Base-by-base conservation (phyloP, 2,888 invertebrate species). In the Callosobruchus maculatus region DNA sequence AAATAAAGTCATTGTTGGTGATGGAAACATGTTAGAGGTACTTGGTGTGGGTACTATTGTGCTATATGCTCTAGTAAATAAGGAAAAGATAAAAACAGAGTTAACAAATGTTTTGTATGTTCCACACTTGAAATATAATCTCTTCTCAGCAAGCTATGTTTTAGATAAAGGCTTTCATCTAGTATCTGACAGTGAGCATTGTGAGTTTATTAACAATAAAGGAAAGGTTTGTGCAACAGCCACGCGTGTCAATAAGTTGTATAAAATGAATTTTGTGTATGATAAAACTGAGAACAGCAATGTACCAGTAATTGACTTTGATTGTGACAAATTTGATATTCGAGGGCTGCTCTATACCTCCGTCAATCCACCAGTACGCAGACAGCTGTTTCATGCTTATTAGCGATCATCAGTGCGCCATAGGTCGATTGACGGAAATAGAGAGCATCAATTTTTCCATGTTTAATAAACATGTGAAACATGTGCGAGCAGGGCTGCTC, bases 91-190 rank as follows among this genome's bases (percentile, higher is more conserved):
- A 20, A 74, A 80, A 74, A 74, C 77, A 22, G 72, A 71, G 18
- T 68, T 78, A 22, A 70, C 73, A 21, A 70, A 78, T 71, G 79
- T 80, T 13, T 73, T 77, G 22, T 78, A 77, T 70, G 77, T 80
- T 2, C 78, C 78, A 67, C 72, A 80, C 21, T 68, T 80, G 31
- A 79, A 73, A 2, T 77, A 77, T 71, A 82, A 82, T 71, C 69
- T 82, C 31, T 82, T 82, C 31, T 82, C 81, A 70, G 81, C 81
- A 0, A 75, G 78, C 7, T 74, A 76, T 75, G 75, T 78, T 18
- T 67, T 82, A 2, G 82, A 82, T 70, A 81, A 81, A 76, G 78
- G 81, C 20, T 82, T 79, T 71, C 0, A 26, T 0, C 69, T 77
- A 71, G 21, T 74, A 7, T 79, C 79, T 13, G 75, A 78, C 71